Conservation (phyloP, 1,140 invertebrate species). For the Euwallacea fornicatus region DNA sequence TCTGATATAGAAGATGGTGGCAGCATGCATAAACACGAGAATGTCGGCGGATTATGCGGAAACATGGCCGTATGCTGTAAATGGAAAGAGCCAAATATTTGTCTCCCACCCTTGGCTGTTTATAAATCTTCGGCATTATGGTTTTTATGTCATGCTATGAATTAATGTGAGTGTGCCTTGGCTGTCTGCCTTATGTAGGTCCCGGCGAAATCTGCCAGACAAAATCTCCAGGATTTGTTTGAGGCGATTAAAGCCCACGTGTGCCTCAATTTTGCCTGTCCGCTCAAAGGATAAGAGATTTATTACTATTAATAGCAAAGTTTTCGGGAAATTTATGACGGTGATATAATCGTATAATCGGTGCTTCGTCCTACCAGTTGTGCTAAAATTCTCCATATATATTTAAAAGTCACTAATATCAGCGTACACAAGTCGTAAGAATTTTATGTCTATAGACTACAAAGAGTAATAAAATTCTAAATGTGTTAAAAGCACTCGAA, state of each 20-base stretch:
- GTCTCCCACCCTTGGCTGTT: slow-evolving; percentile 19
- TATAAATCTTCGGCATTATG: slow-evolving; percentile 29
- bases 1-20: slow-evolving; percentile 12
- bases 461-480: too few relatives aligned
- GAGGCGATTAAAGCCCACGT: slow-evolving; percentile 7
- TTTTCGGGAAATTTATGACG: slow-evolving; percentile 3
- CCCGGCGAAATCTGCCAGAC: neutral
- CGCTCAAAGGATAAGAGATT: slow-evolving; percentile 12
- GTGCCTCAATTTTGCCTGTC: slow-evolving; percentile 8
- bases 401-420: too few relatives aligned
- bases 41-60: slow-evolving; percentile 28
- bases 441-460: too few relatives aligned
- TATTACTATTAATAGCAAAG: slow-evolving; percentile 15
- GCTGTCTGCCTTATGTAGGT: neutral
- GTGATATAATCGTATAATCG: slow-evolving; percentile 7
- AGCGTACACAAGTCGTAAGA: too few relatives aligned
- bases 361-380: too few relatives aligned
- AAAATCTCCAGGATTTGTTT: slow-evolving; percentile 17
- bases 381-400: too few relatives aligned
- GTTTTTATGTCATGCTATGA: slow-evolving; percentile 28
- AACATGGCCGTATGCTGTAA: slow-evolving; percentile 32
- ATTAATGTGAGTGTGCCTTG: slow-evolving; percentile 23
- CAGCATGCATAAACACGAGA: slow-evolving; percentile 23
- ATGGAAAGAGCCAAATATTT: slow-evolving; percentile 34
- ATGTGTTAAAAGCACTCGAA: too few relatives aligned